phyloP scores from a whole-genome alignment of 2,888 invertebrate species.

The Ypsolopha sequella region DNA sequence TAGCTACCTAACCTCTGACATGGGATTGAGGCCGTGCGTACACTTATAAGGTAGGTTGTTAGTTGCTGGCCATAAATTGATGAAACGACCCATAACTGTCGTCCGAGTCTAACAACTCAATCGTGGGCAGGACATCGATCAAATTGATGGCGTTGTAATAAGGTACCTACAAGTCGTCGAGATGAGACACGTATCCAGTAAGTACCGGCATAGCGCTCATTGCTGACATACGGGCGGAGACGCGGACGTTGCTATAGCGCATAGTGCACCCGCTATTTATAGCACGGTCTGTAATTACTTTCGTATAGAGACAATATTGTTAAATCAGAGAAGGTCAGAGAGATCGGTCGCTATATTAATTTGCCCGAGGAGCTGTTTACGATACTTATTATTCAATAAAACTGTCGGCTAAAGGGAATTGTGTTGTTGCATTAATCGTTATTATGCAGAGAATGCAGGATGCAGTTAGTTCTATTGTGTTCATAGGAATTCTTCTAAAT shows the following conservation, averaged over 20 bases:
- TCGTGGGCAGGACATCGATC: conserved; percentile 26
- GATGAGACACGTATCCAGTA: conserved; percentile 4
- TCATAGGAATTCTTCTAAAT: no score
- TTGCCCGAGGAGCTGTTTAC: conserved; percentile 34
- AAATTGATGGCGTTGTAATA: conserved; percentile 26
- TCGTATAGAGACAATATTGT: conserved; percentile 41
- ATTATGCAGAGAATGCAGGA: background rate
- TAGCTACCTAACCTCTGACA: background rate
- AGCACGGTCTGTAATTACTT: conserved; percentile 36
- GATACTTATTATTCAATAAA: conserved; percentile 49
- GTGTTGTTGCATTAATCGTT: conserved; percentile 18
- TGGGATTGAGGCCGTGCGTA: background rate
- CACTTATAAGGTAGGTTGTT: background rate
- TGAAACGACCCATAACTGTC: conserved; percentile 12
- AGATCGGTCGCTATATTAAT: conserved; percentile 20
- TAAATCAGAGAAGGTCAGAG: conserved; percentile 39
- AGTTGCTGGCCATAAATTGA: background rate
- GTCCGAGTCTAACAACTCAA: conserved; percentile 22
- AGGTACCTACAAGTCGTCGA: conserved; percentile 10
- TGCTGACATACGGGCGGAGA: background rate
- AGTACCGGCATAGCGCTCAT: background rate
- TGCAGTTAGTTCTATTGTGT: no score
- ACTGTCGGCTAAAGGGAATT: conserved; percentile 31
- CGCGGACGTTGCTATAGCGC: conserved; percentile 7
- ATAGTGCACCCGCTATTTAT: conserved; percentile 28